Evolutionary conservation across 2,113 vertebrate genomes (phyloP).

Genomic region (Todiramphus chloris): DNA sequence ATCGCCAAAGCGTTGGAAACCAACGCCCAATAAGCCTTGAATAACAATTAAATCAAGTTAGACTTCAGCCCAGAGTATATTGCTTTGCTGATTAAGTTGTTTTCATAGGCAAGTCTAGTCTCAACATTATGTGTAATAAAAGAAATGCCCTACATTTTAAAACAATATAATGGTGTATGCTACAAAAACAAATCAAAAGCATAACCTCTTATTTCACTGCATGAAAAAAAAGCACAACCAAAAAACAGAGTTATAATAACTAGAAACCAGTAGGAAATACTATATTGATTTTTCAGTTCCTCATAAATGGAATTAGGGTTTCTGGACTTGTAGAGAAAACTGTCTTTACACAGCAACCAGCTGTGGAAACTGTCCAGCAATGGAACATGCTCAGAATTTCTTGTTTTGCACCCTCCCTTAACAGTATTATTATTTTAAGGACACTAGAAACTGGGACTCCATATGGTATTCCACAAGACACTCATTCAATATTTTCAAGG

Average conservation of each 20-base stretch:
- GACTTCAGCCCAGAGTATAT: background rate
- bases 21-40: slow-evolving; percentile 90
- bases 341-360: background rate
- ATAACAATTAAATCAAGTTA: slow-evolving; percentile 30
- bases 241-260: background rate
- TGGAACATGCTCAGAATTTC: background rate
- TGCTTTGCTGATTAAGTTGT: background rate
- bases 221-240: background rate
- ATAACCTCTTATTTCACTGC: background rate
- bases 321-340: background rate
- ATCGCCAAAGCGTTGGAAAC: slow-evolving; percentile 86
- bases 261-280: background rate
- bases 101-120: background rate
- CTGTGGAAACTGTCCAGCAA: background rate
- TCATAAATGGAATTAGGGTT: background rate
- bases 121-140: background rate
- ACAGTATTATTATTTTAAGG: background rate
- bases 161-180: background rate
- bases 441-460: background rate
- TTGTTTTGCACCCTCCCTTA: background rate
- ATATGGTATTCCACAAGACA: background rate
- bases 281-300: background rate
- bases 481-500: background rate
- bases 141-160: background rate
- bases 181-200: background rate